phyloP scores from a whole-genome alignment of 2,797 vertebrate species.

The Ataeniobius toweri region DNA sequence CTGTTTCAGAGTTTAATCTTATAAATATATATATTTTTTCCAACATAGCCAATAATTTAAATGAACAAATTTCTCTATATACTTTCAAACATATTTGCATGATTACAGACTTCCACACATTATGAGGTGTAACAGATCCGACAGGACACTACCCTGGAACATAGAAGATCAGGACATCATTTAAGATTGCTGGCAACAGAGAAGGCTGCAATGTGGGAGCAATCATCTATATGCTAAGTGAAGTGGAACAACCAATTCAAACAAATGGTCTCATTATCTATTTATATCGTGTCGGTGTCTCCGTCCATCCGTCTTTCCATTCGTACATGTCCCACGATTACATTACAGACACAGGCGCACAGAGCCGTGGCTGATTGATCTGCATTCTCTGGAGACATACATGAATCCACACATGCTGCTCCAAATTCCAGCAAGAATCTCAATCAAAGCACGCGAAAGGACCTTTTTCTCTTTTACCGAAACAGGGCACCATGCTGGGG shows the following conservation, averaged over 20 bases:
- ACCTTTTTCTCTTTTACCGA: conserved; percentile 4
- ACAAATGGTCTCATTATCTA: conserved; percentile 19
- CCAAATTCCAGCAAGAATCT: conserved; percentile 47
- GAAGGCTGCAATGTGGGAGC: conserved; percentile 19
- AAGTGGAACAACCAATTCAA: conserved; percentile 22
- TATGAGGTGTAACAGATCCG: conserved; percentile 24
- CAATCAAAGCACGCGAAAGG: conserved; percentile 49
- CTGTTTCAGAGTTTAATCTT: not conserved
- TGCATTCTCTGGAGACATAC: conserved; percentile 32
- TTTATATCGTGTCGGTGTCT: conserved; percentile 18
- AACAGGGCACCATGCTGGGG: conserved; percentile 2
- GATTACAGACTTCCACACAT: not conserved
- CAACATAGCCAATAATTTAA: not conserved
- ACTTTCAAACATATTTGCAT: conserved; percentile 4
- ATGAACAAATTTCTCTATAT: not conserved
- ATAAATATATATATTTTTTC: not conserved
- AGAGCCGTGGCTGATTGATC: conserved; percentile 26
- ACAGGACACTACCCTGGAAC: conserved; percentile 23
- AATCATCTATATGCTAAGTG: conserved; percentile 21
- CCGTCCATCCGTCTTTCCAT: conserved; percentile 14
- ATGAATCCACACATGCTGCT: conserved; percentile 44
- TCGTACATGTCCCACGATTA: conserved; percentile 5
- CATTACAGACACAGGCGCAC: conserved; percentile 9
- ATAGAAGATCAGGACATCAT: conserved; percentile 31
- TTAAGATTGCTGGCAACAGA: conserved; percentile 30